Evolutionary conservation across 2,113 vertebrate genomes (phyloP).

Genomic region (Trogon surrucura): DNA sequence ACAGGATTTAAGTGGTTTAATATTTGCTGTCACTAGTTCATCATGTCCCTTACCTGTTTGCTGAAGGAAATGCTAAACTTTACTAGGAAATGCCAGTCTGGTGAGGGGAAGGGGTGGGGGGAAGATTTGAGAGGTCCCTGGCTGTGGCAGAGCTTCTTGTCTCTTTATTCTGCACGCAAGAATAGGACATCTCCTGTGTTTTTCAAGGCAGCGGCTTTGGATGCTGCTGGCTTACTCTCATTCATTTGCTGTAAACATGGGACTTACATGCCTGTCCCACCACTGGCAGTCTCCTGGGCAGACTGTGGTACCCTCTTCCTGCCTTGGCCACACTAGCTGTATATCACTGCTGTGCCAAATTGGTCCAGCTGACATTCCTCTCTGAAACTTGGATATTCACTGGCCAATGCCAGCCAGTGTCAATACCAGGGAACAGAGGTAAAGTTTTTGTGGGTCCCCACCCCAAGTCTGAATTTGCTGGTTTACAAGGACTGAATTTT

Average conservation of each 20-base stretch:
- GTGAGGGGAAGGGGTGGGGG: not conserved
- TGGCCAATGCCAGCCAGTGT: not conserved
- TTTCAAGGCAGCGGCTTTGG: not conserved
- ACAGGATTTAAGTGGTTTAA: not conserved
- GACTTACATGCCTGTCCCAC: accelerated
- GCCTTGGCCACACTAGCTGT: not conserved
- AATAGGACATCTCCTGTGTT: not conserved
- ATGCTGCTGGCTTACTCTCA: not conserved
- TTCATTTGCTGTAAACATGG: not conserved
- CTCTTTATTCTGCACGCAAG: not conserved
- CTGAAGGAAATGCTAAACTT: not conserved
- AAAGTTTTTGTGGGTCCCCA: not conserved
- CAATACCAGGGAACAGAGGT: not conserved
- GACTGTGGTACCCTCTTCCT: accelerated
- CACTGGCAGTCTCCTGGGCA: accelerated
- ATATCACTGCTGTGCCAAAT: not conserved
- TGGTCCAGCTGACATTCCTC: not conserved
- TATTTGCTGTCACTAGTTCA: not conserved
- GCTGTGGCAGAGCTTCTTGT: not conserved
- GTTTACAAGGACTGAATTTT: not conserved
- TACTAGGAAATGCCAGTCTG: not conserved
- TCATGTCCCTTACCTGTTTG: not conserved
- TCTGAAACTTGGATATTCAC: not conserved
- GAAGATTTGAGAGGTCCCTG: not conserved
- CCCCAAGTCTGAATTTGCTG: not conserved